Evolutionary conservation across 1,140 invertebrate species (phyloP).

Genomic region (Procambarus clarkii): DNA sequence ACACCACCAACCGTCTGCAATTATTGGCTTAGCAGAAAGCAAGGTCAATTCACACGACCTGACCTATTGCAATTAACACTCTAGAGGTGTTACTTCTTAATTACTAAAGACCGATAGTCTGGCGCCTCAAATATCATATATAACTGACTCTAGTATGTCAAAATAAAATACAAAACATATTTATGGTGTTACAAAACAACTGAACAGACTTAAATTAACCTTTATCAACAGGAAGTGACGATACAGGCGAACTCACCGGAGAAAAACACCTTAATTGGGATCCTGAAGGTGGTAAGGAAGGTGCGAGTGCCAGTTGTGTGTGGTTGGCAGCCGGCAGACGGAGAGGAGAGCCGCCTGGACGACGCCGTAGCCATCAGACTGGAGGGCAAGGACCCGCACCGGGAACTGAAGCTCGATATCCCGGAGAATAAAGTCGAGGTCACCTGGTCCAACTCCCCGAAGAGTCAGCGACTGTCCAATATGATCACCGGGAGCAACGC

Average conservation of each 20-base stretch:
- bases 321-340: not conserved
- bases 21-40: no score
- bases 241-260: not conserved
- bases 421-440: not conserved
- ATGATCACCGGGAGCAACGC: conserved; percentile 52
- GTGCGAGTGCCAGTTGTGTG: conserved; percentile 8
- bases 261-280: not conserved
- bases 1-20: no score
- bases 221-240: not conserved
- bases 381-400: not conserved
- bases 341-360: not conserved
- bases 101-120: no score
- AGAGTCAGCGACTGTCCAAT: conserved; percentile 40
- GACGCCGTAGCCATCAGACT: not conserved
- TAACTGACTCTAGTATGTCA: no score
- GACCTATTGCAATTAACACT: no score
- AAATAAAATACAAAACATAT: no score
- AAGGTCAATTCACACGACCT: no score
- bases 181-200: no score
- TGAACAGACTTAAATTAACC: not conserved
- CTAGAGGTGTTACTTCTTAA: no score
- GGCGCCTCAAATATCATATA: no score
- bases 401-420: not conserved
- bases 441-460: conserved; percentile 31
- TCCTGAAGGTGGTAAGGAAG: conserved; percentile 26